Evolutionary conservation across 2,888 invertebrate genomes (phyloP).

Genomic region (Hemistola chrysoprasaria): DNA sequence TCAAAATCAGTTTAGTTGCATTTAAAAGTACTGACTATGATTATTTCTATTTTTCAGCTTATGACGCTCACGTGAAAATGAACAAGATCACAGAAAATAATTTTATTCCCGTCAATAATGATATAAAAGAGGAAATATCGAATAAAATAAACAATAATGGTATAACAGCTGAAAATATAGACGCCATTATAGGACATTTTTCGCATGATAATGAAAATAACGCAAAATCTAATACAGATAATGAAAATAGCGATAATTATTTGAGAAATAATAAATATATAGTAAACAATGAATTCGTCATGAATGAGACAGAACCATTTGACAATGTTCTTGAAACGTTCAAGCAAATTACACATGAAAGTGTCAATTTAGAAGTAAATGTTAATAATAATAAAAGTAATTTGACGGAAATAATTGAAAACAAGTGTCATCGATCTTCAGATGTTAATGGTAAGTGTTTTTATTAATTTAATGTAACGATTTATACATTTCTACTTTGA

Average conservation of each 20-base stretch:
- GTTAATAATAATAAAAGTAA: constrained; percentile 19
- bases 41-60: constrained; percentile 52
- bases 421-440: constrained; percentile 25
- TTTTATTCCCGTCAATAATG: constrained; percentile 26
- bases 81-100: constrained; percentile 24
- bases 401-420: constrained; percentile 18
- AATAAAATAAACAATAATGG: constrained; percentile 27
- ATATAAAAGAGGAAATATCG: constrained; percentile 28
- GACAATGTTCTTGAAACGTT: constrained; percentile 10
- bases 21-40: too few species aligned
- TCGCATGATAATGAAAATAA: background rate
- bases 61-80: constrained; percentile 55
- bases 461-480: background rate
- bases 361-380: constrained; percentile 14
- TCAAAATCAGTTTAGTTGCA: too few species aligned
- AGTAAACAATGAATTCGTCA: constrained; percentile 3
- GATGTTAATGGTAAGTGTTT: constrained; percentile 41
- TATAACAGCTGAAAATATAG: constrained; percentile 25
- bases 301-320: constrained; percentile 15
- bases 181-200: constrained; percentile 17
- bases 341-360: constrained; percentile 5
- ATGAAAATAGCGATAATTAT: background rate
- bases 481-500: too few species aligned
- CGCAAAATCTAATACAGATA: background rate
- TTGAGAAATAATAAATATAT: constrained; percentile 1